Conservation (phyloP, 2,888 invertebrate species). For the Leptinotarsa haldemani region DNA sequence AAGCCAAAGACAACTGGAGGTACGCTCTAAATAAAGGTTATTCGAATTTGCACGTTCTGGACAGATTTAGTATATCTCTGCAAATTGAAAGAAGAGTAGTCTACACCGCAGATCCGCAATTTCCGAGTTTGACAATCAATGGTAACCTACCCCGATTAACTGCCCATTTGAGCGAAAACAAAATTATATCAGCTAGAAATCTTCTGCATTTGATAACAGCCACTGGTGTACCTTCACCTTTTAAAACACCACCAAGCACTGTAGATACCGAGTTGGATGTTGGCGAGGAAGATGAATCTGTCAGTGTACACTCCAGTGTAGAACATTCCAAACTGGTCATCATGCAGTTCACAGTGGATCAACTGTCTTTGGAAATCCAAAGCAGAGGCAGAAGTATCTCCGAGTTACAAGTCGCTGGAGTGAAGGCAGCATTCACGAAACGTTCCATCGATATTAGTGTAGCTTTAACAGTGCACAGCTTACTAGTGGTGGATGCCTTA, state of each 20-base stretch:
- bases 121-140: conserved; percentile 84
- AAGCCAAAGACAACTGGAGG: conserved; percentile 90
- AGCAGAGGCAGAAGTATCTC: conserved; percentile 90
- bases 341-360: conserved; percentile 88
- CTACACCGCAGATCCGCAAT: conserved; percentile 85
- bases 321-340: conserved; percentile 76
- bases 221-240: conserved; percentile 66
- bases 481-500: conserved; percentile 92
- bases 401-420: conserved; percentile 92
- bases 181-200: conserved; percentile 77
- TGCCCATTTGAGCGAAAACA: conserved; percentile 91
- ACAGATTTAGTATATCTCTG: conserved; percentile 69
- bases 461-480: conserved; percentile 89
- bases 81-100: conserved; percentile 85
- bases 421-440: conserved; percentile 80
- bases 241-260: conserved; percentile 59
- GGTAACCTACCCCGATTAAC: conserved; percentile 89
- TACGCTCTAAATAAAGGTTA: conserved; percentile 85
- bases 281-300: conserved; percentile 65
- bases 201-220: conserved; percentile 67
- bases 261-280: conserved; percentile 42
- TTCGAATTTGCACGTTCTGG: conserved; percentile 85
- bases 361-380: conserved; percentile 88
- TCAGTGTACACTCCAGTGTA: conserved; percentile 67
- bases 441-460: conserved; percentile 81